These are phyloP conservation scores for Scomber colias DNA, from an alignment of 2,113 vertebrate species.

Conservation along the genomic window DNA sequence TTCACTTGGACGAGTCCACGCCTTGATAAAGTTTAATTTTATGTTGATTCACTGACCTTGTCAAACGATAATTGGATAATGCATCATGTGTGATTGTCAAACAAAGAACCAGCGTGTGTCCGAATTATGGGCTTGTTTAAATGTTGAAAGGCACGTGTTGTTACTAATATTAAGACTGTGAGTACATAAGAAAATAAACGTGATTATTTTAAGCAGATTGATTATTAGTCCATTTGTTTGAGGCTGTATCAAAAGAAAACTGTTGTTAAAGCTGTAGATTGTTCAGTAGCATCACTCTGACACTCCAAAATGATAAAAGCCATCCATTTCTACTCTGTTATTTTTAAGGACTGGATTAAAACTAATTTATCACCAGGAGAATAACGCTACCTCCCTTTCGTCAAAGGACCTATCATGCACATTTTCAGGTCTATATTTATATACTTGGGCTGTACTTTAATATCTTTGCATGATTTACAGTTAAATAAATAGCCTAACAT, in stretches of 20 bases:
- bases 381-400: neutral
- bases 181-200: neutral
- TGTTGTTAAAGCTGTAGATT: neutral
- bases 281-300: neutral
- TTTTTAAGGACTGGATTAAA: neutral
- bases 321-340: neutral
- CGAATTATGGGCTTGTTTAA: neutral
- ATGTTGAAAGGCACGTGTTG: neutral
- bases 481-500: no score
- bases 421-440: no score
- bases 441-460: no score
- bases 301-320: neutral
- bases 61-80: constrained; percentile 38
- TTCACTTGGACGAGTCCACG: constrained; percentile 36
- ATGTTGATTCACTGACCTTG: constrained; percentile 47
- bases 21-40: constrained; percentile 44
- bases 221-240: neutral
- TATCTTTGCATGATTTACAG: no score
- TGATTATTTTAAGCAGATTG: neutral
- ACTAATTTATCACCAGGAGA: neutral
- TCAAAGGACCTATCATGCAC: neutral
- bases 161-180: neutral
- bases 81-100: constrained; percentile 5
- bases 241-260: neutral
- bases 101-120: neutral